Base-by-base conservation (phyloP, 2,888 invertebrate species). In the Drosophila borealis region DNA sequence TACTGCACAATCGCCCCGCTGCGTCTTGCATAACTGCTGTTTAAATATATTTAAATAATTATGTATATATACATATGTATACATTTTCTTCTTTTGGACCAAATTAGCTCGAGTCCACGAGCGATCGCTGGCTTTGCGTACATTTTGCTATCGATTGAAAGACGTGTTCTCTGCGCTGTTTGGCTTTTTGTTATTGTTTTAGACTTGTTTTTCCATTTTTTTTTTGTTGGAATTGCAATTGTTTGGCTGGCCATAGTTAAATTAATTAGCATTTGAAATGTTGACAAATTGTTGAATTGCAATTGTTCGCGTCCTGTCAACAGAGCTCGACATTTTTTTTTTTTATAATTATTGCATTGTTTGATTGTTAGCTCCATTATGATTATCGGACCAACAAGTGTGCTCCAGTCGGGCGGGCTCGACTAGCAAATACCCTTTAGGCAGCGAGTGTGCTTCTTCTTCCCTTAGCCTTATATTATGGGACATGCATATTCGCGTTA, bases 301-400 rank as follows among this genome's bases (percentile, higher is more conserved):
- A 46, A 55, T 46, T 55, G 44, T 62, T 17, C n/a, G 45, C 14
- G 39, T 3, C 10, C 59, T 59, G 68, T 76, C 66, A 60, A 39
- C 61, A 11, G 17, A 45, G 53, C 21, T 54, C 29, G 37, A 46
- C 36, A 33, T 17, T 33, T 67, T 17, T 50, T 67, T 17, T 50
- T 34, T 0, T 57, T 48, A 17, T 45, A 21, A 25, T 6, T 41
- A 33, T 62, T 53, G 9, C 59, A 50, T 55, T 25, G 41, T 56
- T 53, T 63, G 60, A 72, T 59, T 74, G 76, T 59, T 76, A 70
- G 55, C 45, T 25, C 55, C 42, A 59, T 59, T 75, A 33, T 53
- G 48, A 37, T 55, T 42, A 59, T 51, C n/a, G 39, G 44, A 34
- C 9, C 5, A 39, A 6, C 19, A 3, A 19, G 19, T 19, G 42